Conservation (phyloP, 2,113 vertebrate species). For the Jacana jacana region DNA sequence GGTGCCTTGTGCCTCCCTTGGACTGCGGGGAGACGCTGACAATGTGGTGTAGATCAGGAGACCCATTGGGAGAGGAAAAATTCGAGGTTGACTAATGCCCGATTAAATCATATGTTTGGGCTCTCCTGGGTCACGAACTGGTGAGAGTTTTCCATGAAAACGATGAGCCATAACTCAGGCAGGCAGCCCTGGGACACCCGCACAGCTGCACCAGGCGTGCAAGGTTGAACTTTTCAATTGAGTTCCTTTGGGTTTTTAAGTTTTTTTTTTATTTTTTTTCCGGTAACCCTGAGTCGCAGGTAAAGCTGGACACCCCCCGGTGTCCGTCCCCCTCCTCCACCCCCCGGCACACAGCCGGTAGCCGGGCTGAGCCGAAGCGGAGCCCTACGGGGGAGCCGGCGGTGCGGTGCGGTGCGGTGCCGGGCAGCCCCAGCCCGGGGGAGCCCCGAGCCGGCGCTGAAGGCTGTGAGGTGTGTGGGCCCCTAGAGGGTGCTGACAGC, state of each 20-base stretch:
- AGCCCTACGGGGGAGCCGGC: not conserved
- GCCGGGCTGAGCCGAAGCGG: not conserved
- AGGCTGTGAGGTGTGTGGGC: not conserved
- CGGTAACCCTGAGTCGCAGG: not conserved
- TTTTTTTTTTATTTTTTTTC: too few species aligned
- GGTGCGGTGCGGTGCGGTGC: not conserved
- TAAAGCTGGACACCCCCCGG: not conserved
- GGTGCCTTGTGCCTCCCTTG: not conserved
- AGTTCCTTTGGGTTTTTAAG: too few species aligned
- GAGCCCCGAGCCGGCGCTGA: not conserved
- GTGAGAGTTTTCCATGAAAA: slow-evolving; percentile 17
- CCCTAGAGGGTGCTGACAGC: slow-evolving; percentile 58
- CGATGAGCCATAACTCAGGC: slow-evolving; percentile 28
- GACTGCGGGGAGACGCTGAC: not conserved
- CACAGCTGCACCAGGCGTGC: slow-evolving; percentile 16
- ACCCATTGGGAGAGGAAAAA: not conserved
- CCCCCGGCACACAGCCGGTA: too few species aligned
- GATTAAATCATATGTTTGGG: slow-evolving; percentile 52
- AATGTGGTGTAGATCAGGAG: not conserved
- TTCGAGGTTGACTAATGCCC: not conserved
- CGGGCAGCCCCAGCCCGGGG: not conserved
- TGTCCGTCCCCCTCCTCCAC: too few species aligned
- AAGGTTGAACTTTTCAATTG: not conserved
- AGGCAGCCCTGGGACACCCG: slow-evolving; percentile 11
- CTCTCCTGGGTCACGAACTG: slow-evolving; percentile 32